A percentile compares a stretch with the other conserved stretches of the same genome.
These are phyloP conservation scores for Pyrgilauda ruficollis DNA, from an alignment of 2,113 vertebrate genomes.

Conservation along the genomic window DNA sequence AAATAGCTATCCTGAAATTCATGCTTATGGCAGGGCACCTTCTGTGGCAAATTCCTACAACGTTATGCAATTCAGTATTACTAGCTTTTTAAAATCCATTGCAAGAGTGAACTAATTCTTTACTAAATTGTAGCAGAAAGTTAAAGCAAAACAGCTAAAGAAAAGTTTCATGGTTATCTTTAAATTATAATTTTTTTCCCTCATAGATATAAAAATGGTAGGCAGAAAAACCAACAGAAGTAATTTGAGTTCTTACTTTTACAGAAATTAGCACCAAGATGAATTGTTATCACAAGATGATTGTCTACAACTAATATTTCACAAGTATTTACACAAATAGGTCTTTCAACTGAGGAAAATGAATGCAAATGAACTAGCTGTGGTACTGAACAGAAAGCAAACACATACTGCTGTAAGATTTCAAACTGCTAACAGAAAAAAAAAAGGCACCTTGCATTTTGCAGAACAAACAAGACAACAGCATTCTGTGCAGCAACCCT, in stretches of 20 bases:
- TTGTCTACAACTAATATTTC: not conserved
- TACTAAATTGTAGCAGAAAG: not conserved
- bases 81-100: not conserved
- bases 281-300: not conserved
- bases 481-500: not conserved
- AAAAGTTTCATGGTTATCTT: not conserved
- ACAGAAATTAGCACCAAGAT: not conserved
- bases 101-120: not conserved
- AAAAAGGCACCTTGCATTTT: not conserved
- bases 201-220: not conserved
- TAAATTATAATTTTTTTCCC: not conserved
- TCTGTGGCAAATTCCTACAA: not conserved
- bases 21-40: not conserved
- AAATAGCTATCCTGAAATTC: not conserved
- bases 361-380: not conserved
- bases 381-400: not conserved
- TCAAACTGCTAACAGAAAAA: not conserved
- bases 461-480: not conserved
- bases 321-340: not conserved
- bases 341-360: not conserved
- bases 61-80: not conserved
- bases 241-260: not conserved
- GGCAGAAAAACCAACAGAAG: not conserved
- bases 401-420: not conserved
- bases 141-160: not conserved